phyloP scores from a whole-genome alignment of 2,113 vertebrate genomes.

The Varanus salvator region DNA sequence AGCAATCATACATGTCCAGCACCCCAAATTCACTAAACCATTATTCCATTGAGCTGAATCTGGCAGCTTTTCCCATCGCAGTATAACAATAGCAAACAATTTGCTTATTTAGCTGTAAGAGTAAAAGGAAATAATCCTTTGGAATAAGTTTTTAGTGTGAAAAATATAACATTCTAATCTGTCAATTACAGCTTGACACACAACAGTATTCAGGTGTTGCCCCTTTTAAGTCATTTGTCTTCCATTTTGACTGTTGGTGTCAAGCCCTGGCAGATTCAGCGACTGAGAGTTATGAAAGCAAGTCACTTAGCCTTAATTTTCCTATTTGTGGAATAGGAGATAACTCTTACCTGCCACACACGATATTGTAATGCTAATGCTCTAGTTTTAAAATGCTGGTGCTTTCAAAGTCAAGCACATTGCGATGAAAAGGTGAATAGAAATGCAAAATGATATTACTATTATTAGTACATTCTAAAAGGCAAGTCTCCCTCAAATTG shows the following conservation, averaged over 20 bases:
- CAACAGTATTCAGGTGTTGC: background rate
- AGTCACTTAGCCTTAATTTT: conserved; percentile 34
- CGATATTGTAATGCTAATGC: conserved; percentile 28
- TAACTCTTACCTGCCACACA: conserved; percentile 24
- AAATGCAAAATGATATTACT: conserved; percentile 15
- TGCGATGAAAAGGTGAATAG: conserved; percentile 5
- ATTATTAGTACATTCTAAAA: conserved; percentile 18
- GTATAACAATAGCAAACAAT: background rate
- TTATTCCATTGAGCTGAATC: background rate
- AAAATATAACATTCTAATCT: conserved; percentile 5
- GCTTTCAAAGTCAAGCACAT: background rate
- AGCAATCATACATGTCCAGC: background rate
- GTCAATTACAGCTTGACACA: conserved; percentile 17
- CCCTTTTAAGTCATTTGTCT: conserved; percentile 16
- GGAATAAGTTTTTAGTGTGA: background rate
- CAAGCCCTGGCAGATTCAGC: conserved; percentile 5
- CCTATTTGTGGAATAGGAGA: conserved; percentile 15
- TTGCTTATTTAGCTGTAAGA: conserved; percentile 10
- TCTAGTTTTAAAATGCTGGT: background rate
- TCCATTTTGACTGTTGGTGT: conserved; percentile 24
- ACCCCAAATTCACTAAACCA: background rate
- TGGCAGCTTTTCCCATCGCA: background rate
- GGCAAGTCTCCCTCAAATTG: background rate
- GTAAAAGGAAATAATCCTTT: conserved; percentile 6
- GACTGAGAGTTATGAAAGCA: conserved; percentile 20